Percentiles rank a stretch among this genome's conserved stretches.
phyloP scores from a whole-genome alignment of 1,140 invertebrate genomes.

The Platyscapa corneri region DNA sequence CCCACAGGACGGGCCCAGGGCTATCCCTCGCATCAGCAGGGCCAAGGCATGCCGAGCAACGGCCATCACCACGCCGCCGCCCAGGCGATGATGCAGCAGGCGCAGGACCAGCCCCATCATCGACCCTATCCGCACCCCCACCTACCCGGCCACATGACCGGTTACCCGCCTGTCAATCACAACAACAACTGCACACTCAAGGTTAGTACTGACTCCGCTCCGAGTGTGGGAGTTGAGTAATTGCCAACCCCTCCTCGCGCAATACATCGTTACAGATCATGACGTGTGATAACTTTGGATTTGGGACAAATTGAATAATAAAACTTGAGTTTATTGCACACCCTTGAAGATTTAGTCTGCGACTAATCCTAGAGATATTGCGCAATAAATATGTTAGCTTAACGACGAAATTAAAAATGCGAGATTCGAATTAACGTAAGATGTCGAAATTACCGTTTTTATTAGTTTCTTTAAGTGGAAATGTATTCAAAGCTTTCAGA shows the following conservation, averaged over 20 bases:
- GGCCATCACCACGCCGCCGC: constrained; percentile 67
- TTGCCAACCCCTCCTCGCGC: not conserved
- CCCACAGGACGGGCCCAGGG: constrained; percentile 59
- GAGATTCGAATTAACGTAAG: not conserved
- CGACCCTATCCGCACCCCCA: constrained; percentile 70
- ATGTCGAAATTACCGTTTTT: not conserved
- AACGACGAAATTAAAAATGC: not conserved
- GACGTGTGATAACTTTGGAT: not conserved
- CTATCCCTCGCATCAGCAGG: constrained; percentile 64
- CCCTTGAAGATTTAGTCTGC: not conserved
- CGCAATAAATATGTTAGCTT: not conserved
- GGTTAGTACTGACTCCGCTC: constrained; percentile 54
- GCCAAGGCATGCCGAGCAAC: constrained; percentile 67
- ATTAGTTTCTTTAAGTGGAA: not conserved
- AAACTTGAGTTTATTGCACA: not conserved
- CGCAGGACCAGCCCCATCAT: constrained; percentile 68
- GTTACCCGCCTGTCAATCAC: constrained; percentile 71
- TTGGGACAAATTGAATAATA: not conserved
- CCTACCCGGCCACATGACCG: constrained; percentile 67
- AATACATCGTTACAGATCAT: not conserved
- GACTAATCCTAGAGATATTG: not conserved
- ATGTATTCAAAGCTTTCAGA: not conserved
- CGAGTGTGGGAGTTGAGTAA: not conserved
- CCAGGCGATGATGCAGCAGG: constrained; percentile 54
- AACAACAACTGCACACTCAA: constrained; percentile 74